These are phyloP conservation scores for Myotis lucifugus DNA, from an alignment of 2,113 vertebrate species.

Conservation along the genomic window DNA sequence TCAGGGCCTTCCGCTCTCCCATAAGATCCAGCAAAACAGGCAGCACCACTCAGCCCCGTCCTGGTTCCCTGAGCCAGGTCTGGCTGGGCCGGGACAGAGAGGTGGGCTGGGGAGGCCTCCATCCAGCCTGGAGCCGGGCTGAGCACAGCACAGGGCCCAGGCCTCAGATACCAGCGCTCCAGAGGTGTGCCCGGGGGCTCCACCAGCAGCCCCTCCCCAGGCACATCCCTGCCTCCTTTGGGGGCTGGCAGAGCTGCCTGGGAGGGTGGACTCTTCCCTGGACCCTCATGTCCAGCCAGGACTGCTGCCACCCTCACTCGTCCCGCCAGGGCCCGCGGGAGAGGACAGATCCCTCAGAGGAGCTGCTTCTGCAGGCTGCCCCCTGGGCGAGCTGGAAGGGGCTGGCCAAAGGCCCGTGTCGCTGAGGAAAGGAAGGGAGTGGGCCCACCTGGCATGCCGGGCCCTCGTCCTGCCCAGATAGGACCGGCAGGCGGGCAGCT, in stretches of 20 bases:
- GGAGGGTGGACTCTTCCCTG: not conserved
- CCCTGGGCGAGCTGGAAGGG: not conserved
- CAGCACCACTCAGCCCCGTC: not conserved
- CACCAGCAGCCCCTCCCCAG: not conserved
- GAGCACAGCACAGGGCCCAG: not conserved
- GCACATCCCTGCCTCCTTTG: not conserved
- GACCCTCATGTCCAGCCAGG: not conserved
- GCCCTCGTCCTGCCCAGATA: not conserved
- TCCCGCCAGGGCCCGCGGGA: not conserved
- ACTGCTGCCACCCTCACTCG: not conserved
- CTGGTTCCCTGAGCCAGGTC: not conserved
- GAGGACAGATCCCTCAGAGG: no score
- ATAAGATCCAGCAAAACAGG: not conserved
- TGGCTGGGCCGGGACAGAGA: not conserved
- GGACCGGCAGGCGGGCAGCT: not conserved
- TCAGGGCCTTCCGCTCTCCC: accelerated
- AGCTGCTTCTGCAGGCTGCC: not conserved
- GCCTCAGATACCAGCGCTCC: not conserved
- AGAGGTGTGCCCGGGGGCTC: accelerated
- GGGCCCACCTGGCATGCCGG: accelerated
- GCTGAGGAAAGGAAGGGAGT: not conserved
- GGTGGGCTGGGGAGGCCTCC: accelerated
- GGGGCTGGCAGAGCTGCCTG: not conserved
- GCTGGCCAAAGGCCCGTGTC: not conserved
- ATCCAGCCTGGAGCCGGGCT: not conserved